Evolutionary conservation across 2,888 invertebrate species (phyloP), one percentile per base, ranked within the genome.

Genomic region (Emmelina monodactyla): DNA sequence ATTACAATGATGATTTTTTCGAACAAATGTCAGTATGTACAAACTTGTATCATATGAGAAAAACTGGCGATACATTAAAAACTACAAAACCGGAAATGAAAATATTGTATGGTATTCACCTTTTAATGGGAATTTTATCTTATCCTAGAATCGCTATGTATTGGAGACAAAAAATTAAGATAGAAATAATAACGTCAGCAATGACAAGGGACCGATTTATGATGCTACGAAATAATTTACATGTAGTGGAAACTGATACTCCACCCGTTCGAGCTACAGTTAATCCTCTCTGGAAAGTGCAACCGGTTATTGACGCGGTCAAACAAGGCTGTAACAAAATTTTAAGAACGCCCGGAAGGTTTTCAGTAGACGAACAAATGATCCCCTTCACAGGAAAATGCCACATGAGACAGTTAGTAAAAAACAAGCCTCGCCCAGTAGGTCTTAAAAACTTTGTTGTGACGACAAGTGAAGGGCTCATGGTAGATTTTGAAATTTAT

Each of bases 381-480:
- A 39, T 44, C 3, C 42, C 41, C 1, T 41, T 45, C 29, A 41
- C 34, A 12, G 44, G 47, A 7, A 29, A 37, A 16, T 46, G 48
- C 32, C n/a, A 31, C 3, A 22, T 45, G 4, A 37, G 46, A 2
- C 47, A 47, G 28, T 42, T 43, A n/a, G 42, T 44, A 0, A 35
- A 32, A 29, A 43, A 41, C 19, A 44, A 49, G 25, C 42, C 43
- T 13, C 37, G 43, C 11, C 44, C 43, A 15, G 40, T 40, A n/a
- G 47, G 47, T 9, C 31, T 47, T 15, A 46, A 47, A 40, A 45
- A 42, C 19, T 41, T 46, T 32, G 40, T 46, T 5, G 22, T 41
- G 1, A 44, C 45, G 2, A 44, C 46, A n/a, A 39, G 39, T 33
- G 43, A 41, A 14, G 49, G 45, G 6, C 32, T 49, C 14, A 44